Evolutionary conservation across 2,113 vertebrate genomes (phyloP), one percentile per base, ranked within the genome.

Genomic region (Toxostoma redivivum): DNA sequence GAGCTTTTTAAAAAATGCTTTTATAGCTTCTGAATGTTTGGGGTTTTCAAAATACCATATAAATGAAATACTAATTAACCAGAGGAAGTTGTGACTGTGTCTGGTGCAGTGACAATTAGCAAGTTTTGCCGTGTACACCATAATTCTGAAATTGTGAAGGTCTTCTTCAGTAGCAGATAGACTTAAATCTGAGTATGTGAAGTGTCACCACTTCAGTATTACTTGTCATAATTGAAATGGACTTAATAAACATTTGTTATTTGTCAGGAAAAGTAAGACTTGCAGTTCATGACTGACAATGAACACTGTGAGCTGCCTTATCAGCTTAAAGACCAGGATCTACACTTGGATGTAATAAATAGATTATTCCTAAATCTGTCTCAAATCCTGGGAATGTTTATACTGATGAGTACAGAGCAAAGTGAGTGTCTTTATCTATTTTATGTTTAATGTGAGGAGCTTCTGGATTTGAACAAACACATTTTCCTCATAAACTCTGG

Each of bases 31-130:
- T 47, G 42, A 64, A 12, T 56, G 3, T 37, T 73, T 81, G 3
- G 3, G 2, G 0, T 17, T 80, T 64, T 65, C 6, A 1, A 23
- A 80, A 23, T 60, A 18, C 4, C 5, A 18, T 65, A 54, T 12
- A 48, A 47, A 67, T 78, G 3, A 61, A 47, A 64, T 69, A n/a
- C 12, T 56, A 21, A 73, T 78, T 78, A 72, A 13, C 14, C 28
- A 71, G 57, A 70, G 13, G 45, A n/a, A 53, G 35, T 7, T 50
- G 37, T 70, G 60, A 12, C 7, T 30, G 20, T 45, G 64, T 51
- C 58, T 88, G 72, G 16, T 81, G 31, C 57, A 38, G 44, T 47
- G 45, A 17, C 53, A 61, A 0, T 62, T 62, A 51, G n/a, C 31
- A 57, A 37, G 6, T 78, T 77, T 12, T 45, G 25, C 28, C 50